Conservation (phyloP, 2,888 invertebrate genomes). For the Eudemis profundana region DNA sequence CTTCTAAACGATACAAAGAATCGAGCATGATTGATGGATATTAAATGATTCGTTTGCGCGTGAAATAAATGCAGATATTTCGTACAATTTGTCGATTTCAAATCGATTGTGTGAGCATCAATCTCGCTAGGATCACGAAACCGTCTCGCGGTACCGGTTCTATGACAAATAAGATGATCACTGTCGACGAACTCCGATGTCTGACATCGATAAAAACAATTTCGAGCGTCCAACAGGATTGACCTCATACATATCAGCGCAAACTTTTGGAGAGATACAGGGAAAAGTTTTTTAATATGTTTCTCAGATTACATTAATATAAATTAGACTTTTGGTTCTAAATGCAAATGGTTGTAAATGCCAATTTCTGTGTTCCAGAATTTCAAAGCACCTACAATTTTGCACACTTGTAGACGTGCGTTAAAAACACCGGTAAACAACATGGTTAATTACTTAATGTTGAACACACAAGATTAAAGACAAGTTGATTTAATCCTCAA, state of each 20-base stretch:
- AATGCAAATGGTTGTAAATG: not conserved
- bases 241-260: conserved; percentile 6
- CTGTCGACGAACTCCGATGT: conserved; percentile 68
- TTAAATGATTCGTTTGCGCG: conserved; percentile 25
- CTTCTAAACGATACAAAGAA: conserved; percentile 2
- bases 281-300: no score
- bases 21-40: conserved; percentile 25
- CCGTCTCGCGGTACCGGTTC: conserved; percentile 64
- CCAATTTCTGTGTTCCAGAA: not conserved
- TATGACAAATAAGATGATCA: conserved; percentile 71
- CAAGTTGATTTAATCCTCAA: not conserved
- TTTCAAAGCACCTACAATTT: no score
- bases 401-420: no score
- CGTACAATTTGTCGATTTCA: conserved; percentile 41
- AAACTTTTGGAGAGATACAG: no score
- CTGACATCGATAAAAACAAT: conserved; percentile 62
- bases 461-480: not conserved
- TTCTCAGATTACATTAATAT: no score
- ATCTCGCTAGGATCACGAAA: conserved; percentile 55
- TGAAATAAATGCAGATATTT: conserved; percentile 40
- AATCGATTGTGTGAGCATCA: conserved; percentile 59
- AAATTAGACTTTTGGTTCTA: no score
- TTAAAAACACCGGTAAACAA: no score
- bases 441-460: no score
- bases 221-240: conserved; percentile 43